These are phyloP conservation scores for Aythya baeri DNA, from an alignment of 2,113 vertebrate species.

Conservation along the genomic window DNA sequence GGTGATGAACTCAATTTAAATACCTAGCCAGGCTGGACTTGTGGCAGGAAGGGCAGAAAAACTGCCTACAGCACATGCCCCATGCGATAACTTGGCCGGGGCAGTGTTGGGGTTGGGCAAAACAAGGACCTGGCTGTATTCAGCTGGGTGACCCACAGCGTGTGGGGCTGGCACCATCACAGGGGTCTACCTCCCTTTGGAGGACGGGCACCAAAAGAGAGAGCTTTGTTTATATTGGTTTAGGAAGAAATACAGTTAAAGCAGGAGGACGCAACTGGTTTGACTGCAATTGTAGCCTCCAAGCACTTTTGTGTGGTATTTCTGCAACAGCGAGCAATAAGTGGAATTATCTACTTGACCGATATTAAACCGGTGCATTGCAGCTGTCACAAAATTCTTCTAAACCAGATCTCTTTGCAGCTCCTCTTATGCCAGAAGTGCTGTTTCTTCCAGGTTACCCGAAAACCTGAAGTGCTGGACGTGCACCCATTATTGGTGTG, in stretches of 20 bases:
- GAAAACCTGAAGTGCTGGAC: not conserved
- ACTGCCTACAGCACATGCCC: not conserved
- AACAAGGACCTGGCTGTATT: accelerated
- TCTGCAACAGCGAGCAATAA: not conserved
- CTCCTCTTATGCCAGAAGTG: not conserved
- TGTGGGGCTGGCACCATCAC: not conserved
- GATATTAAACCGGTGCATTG: not conserved
- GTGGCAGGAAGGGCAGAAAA: not conserved
- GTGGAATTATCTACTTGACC: not conserved
- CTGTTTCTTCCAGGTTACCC: not conserved
- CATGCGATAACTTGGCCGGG: not conserved
- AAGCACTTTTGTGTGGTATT: not conserved
- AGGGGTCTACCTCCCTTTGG: not conserved
- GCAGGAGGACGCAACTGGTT: accelerated
- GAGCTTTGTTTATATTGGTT: not conserved
- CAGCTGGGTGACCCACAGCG: not conserved
- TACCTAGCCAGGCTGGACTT: not conserved
- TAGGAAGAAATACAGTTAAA: not conserved
- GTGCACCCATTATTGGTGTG: accelerated
- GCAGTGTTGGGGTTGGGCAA: accelerated
- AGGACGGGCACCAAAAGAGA: not conserved
- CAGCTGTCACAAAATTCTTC: not conserved
- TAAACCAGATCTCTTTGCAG: not conserved
- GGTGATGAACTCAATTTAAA: not conserved
- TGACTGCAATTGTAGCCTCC: not conserved